Evolutionary conservation across 2,113 vertebrate species (phyloP), one percentile per base, ranked within the genome.

Genomic region (Dipodomys spectabilis): DNA sequence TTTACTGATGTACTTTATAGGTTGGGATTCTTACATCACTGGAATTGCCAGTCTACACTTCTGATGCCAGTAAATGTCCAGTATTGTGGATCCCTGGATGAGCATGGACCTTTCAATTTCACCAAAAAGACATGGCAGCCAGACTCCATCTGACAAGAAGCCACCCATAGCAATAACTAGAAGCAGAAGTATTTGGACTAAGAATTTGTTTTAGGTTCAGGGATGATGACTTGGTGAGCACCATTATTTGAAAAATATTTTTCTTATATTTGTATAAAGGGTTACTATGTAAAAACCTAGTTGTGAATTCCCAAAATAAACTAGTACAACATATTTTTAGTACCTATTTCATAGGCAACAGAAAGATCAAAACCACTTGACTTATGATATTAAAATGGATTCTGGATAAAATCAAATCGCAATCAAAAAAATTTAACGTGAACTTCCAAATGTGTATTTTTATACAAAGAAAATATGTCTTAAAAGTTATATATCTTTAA

Each of bases 1-100:
- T 98, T 97, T 97, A 77, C 91, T 97, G 96, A 98, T 1, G 25
- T 65, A 19, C 89, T 98, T 98, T 97, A 98, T 93, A 87, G 92
- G 84, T 93, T 95, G 84, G 94, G 95, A 96, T 97, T 97, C 92
- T 97, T 97, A 97, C n/a, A 0, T 97, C 97, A 97, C 13, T 27
- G 5, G 1, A 83, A 94, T 96, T 95, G 82, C 93, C 96, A 93
- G 94, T 93, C 95, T 97, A 83, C 73, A 93, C 92, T 93, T 97
- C 96, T 77, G 95, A 96, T 92, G 97, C 95, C 86, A 96, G 84
- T 13, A 74, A 98, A 96, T 96, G 95, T 94, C 96, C 87, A 87
- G 60, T 73, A 94, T 95, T 6, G n/a, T 65, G 93, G 85, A 93
- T 80, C 88, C 53, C 53, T 1, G 68, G 89, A 35, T 75, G 83